Evolutionary conservation across 2,888 invertebrate species (phyloP).

Genomic region (Nomada hirtipes): DNA sequence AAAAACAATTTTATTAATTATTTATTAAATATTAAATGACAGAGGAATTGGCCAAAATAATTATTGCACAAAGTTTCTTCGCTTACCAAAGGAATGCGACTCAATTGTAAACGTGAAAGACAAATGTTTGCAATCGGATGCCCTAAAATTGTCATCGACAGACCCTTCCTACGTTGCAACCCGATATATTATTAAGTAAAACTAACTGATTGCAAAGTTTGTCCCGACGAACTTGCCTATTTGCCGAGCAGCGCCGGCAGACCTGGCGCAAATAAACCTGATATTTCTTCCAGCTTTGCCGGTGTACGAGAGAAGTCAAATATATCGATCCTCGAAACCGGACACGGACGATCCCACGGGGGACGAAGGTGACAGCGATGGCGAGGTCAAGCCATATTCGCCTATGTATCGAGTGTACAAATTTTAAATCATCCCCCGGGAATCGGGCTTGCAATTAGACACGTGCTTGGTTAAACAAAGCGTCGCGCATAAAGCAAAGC

Average conservation of each 20-base stretch:
- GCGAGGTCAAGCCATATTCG: constrained; percentile 73
- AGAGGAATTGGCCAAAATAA: no score
- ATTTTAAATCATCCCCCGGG: constrained; percentile 61
- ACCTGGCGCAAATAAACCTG: constrained; percentile 21
- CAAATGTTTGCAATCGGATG: background rate
- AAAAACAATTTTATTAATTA: no score
- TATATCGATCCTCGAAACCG: constrained; percentile 80
- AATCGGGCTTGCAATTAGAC: constrained; percentile 3
- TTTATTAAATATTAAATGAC: no score
- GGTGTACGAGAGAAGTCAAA: constrained; percentile 75
- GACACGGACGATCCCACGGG: constrained; percentile 79
- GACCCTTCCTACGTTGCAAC: background rate
- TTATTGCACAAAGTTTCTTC: no score
- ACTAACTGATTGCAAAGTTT: constrained; percentile 10
- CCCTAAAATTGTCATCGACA: background rate
- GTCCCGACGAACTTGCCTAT: background rate
- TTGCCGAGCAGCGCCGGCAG: background rate
- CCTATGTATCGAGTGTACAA: constrained; percentile 80
- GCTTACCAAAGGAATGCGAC: no score
- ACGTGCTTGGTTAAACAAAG: constrained; percentile 50
- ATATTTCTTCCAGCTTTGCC: constrained; percentile 62
- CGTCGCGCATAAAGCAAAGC: no score
- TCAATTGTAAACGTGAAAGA: no score
- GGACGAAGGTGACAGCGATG: constrained; percentile 76
- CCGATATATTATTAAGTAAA: constrained; percentile 6